Conservation (phyloP, 2,888 invertebrate genomes). For the Pseudanteris insignis region DNA sequence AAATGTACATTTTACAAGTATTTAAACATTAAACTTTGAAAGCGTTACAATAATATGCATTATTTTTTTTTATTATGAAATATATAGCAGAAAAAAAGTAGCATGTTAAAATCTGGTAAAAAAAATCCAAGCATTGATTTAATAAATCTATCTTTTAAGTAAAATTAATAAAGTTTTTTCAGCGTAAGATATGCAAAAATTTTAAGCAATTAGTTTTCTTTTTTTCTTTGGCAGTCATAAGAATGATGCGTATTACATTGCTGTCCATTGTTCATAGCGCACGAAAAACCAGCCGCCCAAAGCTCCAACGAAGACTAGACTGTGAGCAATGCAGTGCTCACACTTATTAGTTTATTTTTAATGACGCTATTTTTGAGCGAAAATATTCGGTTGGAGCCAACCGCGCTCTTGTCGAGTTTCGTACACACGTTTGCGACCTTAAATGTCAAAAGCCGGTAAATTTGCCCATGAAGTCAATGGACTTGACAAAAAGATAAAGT, state of each 20-base stretch:
- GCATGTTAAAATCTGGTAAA: too few species aligned
- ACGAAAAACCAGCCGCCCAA: slow-evolving; percentile 33
- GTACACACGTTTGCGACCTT: slow-evolving; percentile 36
- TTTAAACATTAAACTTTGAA: too few species aligned
- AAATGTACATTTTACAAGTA: too few species aligned
- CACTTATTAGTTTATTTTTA: slow-evolving; percentile 49
- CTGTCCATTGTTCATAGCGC: slow-evolving; percentile 23
- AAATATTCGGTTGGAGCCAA: slow-evolving; percentile 52
- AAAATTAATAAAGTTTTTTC: too few species aligned
- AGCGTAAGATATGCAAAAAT: too few species aligned
- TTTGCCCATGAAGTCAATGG: slow-evolving; percentile 29
- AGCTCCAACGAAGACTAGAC: slow-evolving; percentile 32
- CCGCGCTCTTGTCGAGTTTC: slow-evolving; percentile 44
- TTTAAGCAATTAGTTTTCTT: slow-evolving; percentile 6
- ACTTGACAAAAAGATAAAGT: slow-evolving; percentile 14
- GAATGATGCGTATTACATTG: slow-evolving; percentile 23
- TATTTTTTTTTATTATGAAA: too few species aligned
- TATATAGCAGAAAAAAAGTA: too few species aligned
- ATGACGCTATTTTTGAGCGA: slow-evolving; percentile 51
- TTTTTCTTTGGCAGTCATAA: slow-evolving; percentile 11
- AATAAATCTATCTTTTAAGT: too few species aligned
- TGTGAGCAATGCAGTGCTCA: slow-evolving; percentile 23
- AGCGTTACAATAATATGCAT: too few species aligned
- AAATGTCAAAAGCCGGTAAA: slow-evolving; percentile 38
- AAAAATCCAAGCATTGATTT: too few species aligned